A percentile compares a stretch with the other conserved stretches of the same genome.
These are phyloP conservation scores for Thumatha senex DNA, from an alignment of 2,888 invertebrate genomes.

Conservation along the genomic window DNA sequence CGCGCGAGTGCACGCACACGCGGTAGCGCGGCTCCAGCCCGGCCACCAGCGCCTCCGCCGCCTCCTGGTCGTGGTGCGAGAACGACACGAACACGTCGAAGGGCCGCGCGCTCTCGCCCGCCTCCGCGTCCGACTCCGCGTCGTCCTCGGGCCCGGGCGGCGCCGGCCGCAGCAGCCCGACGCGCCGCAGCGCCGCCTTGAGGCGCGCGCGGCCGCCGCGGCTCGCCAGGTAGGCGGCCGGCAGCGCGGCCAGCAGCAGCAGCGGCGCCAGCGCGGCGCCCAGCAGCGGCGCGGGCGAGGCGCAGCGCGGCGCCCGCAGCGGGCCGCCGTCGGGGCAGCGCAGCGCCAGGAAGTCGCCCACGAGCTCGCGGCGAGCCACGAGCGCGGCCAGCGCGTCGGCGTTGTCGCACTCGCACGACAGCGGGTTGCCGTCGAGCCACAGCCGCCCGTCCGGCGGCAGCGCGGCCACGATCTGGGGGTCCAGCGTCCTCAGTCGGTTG, in stretches of 20 bases:
- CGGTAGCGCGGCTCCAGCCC: constrained; percentile 81
- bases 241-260: constrained; percentile 23
- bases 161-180: constrained; percentile 6
- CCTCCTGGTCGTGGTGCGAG: constrained; percentile 89
- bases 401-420: background rate
- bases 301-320: background rate
- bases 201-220: constrained; percentile 16
- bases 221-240: constrained; percentile 14
- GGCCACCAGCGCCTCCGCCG: constrained; percentile 85
- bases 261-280: constrained; percentile 16
- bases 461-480: background rate
- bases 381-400: constrained; percentile 1
- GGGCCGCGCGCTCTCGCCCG: constrained; percentile 31
- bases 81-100: constrained; percentile 94
- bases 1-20: constrained; percentile 35
- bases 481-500: constrained; percentile 14
- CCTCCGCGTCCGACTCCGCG: constrained; percentile 21
- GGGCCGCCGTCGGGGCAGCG: background rate
- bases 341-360: background rate
- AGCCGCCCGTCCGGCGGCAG: background rate
- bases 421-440: background rate
- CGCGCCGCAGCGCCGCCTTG: constrained; percentile 18
- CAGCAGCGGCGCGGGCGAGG: background rate
- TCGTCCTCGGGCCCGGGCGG: constrained; percentile 25
- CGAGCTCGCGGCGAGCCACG: background rate